phyloP scores from a whole-genome alignment of 2,888 invertebrate species.

The Theretra japonica region DNA sequence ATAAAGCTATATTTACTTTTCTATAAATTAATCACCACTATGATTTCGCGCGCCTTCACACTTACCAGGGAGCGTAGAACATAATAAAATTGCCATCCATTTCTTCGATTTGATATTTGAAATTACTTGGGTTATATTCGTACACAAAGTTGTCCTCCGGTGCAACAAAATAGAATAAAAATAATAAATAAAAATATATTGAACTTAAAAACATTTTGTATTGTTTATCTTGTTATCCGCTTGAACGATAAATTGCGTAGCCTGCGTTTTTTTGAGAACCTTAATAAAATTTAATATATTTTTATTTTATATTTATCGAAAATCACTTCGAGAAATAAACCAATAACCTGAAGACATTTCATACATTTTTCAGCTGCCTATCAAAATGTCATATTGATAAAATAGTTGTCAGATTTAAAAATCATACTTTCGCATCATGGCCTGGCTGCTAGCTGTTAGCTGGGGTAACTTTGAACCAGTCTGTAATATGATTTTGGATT shows the following conservation, averaged over 20 bases:
- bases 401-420: neutral
- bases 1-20: neutral
- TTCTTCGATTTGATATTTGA: slow-evolving; percentile 85
- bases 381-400: neutral
- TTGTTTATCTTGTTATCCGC: neutral
- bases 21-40: neutral
- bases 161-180: slow-evolving; percentile 86
- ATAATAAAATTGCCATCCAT: slow-evolving; percentile 90
- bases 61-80: slow-evolving; percentile 93
- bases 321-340: neutral
- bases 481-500: too few relatives aligned
- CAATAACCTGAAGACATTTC: slow-evolving; percentile 3
- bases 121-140: slow-evolving; percentile 86
- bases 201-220: slow-evolving; percentile 21
- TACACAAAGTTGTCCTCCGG: slow-evolving; percentile 86
- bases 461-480: too few relatives aligned
- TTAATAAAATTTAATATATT: neutral
- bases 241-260: too few relatives aligned
- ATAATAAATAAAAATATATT: slow-evolving; percentile 47
- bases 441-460: too few relatives aligned
- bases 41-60: slow-evolving; percentile 37
- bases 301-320: neutral
- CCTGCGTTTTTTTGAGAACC: too few relatives aligned
- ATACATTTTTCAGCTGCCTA: neutral
- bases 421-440: neutral